Percentiles rank a stretch among this genome's conserved stretches.
These are phyloP conservation scores for Macrotrachela quadricornifera DNA, from an alignment of 1,140 invertebrate genomes.

Conservation along the genomic window DNA sequence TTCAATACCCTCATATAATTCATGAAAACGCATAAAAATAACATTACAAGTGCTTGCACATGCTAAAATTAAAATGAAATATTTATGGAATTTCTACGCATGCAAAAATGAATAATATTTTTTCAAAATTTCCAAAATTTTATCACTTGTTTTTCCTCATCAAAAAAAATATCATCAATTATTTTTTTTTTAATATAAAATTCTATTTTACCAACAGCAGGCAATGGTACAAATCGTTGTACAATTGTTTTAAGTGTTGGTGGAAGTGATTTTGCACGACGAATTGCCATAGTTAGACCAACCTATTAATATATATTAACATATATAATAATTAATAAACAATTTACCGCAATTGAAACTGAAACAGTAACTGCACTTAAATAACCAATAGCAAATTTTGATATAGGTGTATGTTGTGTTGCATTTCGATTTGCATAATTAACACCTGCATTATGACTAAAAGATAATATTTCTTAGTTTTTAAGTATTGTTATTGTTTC, in stretches of 20 bases:
- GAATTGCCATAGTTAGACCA: conserved; percentile 26
- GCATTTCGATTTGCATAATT: conserved; percentile 36
- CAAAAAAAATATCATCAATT: no score
- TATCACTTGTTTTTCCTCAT: no score
- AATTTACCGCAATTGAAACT: conserved; percentile 19
- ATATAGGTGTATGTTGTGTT: conserved; percentile 30
- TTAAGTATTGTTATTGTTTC: no score
- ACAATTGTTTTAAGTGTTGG: conserved; percentile 29
- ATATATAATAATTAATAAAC: no score
- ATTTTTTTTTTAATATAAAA: no score
- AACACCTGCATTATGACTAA: conserved; percentile 33
- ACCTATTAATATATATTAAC: conserved; percentile 11
- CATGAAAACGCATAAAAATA: conserved; percentile 33
- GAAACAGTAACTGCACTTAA: conserved; percentile 28
- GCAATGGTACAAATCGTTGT: conserved; percentile 35
- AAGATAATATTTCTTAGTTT: no score
- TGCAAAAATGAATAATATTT: no score
- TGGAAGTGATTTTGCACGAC: conserved; percentile 23
- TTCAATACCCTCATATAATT: conserved; percentile 32
- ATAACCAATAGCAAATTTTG: conserved; percentile 31
- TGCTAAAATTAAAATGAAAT: no score
- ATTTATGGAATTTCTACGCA: no score
- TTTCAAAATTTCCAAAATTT: no score
- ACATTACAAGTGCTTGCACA: conserved; percentile 33
- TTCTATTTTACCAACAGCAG: conserved; percentile 19